Conservation (phyloP, 2,888 invertebrate genomes). For the Ditylenchus weischeri region DNA sequence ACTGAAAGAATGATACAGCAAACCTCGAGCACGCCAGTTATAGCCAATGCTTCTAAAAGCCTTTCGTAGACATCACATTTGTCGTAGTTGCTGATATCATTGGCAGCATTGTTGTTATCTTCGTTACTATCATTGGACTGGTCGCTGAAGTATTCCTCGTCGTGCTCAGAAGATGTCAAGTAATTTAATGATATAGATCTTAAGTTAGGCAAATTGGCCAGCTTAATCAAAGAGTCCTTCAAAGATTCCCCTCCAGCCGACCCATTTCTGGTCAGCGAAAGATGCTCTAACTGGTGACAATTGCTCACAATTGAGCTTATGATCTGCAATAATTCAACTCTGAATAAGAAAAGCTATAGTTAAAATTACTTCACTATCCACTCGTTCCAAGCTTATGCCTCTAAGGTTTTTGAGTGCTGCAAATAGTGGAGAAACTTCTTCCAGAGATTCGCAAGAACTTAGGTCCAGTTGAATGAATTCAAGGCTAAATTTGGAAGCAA, state of each 20-base stretch:
- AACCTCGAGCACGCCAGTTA: neutral
- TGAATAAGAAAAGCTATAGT: no score
- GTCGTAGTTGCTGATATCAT: slow-evolving; percentile 1
- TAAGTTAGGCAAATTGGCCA: slow-evolving; percentile 1
- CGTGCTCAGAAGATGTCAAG: neutral
- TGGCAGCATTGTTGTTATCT: neutral
- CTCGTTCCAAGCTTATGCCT: neutral
- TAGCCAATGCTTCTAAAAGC: neutral
- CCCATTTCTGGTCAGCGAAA: slow-evolving; percentile 3
- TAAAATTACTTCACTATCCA: slow-evolving; percentile 1
- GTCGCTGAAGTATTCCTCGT: neutral
- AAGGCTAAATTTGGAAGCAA: neutral
- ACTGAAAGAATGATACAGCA: neutral
- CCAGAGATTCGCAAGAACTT: slow-evolving; percentile 1
- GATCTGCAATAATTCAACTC: neutral
- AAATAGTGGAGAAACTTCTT: neutral
- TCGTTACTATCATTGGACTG: neutral
- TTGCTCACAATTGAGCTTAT: neutral
- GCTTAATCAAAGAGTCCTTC: neutral
- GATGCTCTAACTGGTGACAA: slow-evolving; percentile 2
- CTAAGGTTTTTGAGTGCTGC: neutral
- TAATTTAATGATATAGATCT: neutral
- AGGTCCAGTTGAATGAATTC: slow-evolving; percentile 4
- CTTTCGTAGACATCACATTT: neutral
- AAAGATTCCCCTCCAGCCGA: slow-evolving; percentile 3